Evolutionary conservation across 2,113 vertebrate genomes (phyloP).

Genomic region (Pteruthius melanotis): DNA sequence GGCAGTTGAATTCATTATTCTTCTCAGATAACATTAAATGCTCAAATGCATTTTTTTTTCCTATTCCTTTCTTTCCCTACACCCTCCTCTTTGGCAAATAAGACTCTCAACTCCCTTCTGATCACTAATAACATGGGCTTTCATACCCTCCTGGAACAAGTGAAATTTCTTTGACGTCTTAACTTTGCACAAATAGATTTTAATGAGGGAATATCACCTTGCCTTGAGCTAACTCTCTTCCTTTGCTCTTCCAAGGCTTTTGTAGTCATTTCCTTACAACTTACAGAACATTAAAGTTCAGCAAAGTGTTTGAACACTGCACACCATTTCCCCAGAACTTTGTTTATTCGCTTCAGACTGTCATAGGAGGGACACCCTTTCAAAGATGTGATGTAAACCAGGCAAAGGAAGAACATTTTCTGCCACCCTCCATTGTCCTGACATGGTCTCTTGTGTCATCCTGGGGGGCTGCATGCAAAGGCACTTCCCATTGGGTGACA

Average conservation of each 20-base stretch:
- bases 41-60: background rate
- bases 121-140: slow-evolving; percentile 34
- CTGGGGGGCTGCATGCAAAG: background rate
- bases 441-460: background rate
- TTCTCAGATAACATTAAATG: background rate
- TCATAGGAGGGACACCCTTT: background rate
- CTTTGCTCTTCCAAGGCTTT: slow-evolving; percentile 53
- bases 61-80: background rate
- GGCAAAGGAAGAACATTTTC: slow-evolving; percentile 9
- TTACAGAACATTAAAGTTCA: slow-evolving; percentile 52
- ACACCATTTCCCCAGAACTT: slow-evolving; percentile 26
- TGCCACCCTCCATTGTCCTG: background rate
- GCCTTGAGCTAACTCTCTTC: slow-evolving; percentile 55
- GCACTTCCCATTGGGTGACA: background rate
- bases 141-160: slow-evolving; percentile 42
- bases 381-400: background rate
- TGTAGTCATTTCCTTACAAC: slow-evolving; percentile 55
- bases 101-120: slow-evolving; percentile 32
- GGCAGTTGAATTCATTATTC: background rate
- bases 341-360: slow-evolving; percentile 17
- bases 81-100: slow-evolving; percentile 9
- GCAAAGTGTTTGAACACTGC: slow-evolving; percentile 20
- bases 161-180: slow-evolving; percentile 35
- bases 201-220: slow-evolving; percentile 68
- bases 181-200: slow-evolving; percentile 59